Evolutionary conservation across 2,888 invertebrate species (phyloP).

Genomic region (Itoplectis maculator): DNA sequence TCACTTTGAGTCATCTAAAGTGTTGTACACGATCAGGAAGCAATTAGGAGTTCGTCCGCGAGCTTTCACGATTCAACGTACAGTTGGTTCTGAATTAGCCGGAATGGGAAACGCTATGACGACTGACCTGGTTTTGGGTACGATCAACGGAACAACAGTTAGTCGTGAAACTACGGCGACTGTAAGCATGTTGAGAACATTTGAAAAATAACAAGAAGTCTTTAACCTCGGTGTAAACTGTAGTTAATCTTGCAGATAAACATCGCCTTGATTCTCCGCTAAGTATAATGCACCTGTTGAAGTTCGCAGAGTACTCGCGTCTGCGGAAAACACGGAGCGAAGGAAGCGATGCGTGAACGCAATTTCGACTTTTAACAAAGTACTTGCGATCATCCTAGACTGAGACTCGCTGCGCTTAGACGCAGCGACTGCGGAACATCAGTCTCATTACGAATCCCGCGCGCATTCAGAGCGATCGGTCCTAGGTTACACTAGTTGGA

Average conservation of each 20-base stretch:
- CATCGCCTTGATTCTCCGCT: background rate
- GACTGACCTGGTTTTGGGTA: background rate
- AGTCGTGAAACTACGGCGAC: too few species aligned
- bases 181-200: too few species aligned
- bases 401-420: background rate
- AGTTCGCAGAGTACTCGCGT: background rate
- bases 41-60: conserved; percentile 1
- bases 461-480: background rate
- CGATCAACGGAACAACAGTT: background rate
- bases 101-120: background rate
- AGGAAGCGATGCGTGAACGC: background rate
- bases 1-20: conserved; percentile 53
- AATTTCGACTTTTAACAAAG: background rate
- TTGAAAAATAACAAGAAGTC: background rate
- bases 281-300: background rate
- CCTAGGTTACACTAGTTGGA: conserved; percentile 6
- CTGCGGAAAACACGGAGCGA: background rate
- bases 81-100: background rate
- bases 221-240: background rate
- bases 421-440: background rate
- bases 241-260: background rate
- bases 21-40: conserved; percentile 2
- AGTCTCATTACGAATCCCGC: conserved; percentile 14
- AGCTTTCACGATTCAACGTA: conserved; percentile 2
- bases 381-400: background rate